Evolutionary conservation across 92 coral and sea anemone species (phyloP).

Genomic region (Siderastrea siderea): DNA sequence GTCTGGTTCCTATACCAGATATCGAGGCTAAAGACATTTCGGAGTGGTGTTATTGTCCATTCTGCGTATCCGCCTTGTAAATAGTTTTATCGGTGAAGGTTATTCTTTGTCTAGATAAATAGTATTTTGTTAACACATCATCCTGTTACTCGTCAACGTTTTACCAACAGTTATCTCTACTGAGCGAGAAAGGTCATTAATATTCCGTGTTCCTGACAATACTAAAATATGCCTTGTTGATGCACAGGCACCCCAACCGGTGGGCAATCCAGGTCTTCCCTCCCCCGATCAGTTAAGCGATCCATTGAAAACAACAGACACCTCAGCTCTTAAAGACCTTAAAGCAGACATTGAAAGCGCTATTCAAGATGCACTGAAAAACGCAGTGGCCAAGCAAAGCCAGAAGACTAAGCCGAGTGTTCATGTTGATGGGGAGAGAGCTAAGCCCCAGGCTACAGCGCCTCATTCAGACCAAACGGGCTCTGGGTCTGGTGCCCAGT

Average conservation of each 20-base stretch:
- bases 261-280: not conserved
- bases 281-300: constrained; percentile 11
- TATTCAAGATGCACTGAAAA: constrained; percentile 74
- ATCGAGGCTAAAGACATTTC: no score
- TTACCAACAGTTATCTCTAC: not conserved
- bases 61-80: no score
- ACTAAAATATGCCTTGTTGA: not conserved
- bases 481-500: constrained; percentile 60
- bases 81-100: no score
- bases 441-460: constrained; percentile 39
- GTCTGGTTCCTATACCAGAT: no score
- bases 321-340: constrained; percentile 59
- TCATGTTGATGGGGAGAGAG: constrained; percentile 40
- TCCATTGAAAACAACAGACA: constrained; percentile 14
- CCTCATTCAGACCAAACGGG: constrained; percentile 49
- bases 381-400: constrained; percentile 37
- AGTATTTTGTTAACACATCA: no score
- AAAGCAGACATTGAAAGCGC: constrained; percentile 80
- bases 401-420: constrained; percentile 36
- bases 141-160: no score
- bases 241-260: constrained; percentile 8
- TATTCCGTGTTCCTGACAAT: no score
- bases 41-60: no score
- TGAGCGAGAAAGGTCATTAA: not conserved
- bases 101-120: no score